Percentiles rank a stretch among this genome's conserved stretches.
Conservation (phyloP, 2,113 vertebrate species). For the Ceratotherium simum region DNA sequence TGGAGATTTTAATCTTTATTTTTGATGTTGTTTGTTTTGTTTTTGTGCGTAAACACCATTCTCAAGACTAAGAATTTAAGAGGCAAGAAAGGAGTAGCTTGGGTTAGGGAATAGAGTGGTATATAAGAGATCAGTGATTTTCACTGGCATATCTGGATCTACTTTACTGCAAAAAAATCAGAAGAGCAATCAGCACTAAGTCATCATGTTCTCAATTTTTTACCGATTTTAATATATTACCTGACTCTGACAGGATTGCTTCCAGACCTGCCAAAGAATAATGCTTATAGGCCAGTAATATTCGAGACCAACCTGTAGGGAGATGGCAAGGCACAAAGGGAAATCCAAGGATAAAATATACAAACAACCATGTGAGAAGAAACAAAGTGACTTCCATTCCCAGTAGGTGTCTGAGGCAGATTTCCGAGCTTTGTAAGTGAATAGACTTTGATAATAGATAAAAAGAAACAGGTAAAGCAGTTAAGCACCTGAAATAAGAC, state of each 20-base stretch:
- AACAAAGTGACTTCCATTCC: not conserved
- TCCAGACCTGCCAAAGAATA: not conserved
- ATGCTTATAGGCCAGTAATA: not conserved
- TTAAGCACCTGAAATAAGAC: not conserved
- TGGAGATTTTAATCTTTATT: not conserved
- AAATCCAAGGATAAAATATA: not conserved
- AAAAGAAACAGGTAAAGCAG: not conserved
- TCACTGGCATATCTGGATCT: not conserved
- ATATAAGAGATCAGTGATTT: not conserved
- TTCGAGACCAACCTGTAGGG: not conserved
- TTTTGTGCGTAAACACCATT: not conserved
- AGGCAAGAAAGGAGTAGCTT: not conserved
- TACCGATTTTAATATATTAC: not conserved
- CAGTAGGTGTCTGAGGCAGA: not conserved
- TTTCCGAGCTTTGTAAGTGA: constrained; percentile 13
- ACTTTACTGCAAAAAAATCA: not conserved
- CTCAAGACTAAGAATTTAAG: not conserved
- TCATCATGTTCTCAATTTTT: not conserved
- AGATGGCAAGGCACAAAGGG: not conserved
- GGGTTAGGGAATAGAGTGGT: not conserved
- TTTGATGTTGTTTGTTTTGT: not conserved
- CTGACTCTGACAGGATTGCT: not conserved
- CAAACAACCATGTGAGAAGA: not conserved
- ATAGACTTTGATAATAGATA: not conserved
- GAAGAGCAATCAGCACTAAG: not conserved